These are phyloP conservation scores for Platynereis dumerilii DNA, from an alignment of 2,888 invertebrate genomes.

Conservation along the genomic window DNA sequence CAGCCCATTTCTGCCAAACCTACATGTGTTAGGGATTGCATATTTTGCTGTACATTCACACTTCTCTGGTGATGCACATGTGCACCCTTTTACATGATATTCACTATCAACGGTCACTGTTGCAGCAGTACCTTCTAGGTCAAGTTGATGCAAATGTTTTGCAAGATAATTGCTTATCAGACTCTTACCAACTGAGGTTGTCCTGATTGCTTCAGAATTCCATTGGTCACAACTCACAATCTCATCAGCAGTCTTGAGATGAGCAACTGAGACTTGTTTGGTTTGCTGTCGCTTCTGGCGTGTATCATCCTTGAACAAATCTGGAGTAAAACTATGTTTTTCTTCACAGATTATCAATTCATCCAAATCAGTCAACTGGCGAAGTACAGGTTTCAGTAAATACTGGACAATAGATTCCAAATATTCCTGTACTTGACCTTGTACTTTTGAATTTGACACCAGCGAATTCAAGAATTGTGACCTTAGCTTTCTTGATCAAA, in stretches of 20 bases:
- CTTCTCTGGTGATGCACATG: neutral
- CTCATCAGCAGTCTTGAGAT: conserved; percentile 14
- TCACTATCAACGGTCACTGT: neutral
- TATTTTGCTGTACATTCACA: neutral
- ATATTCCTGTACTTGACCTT: neutral
- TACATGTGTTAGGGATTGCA: neutral
- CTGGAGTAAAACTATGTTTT: conserved; percentile 37
- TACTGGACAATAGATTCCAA: conserved; percentile 27
- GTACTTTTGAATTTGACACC: conserved; percentile 8
- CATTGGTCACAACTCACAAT: conserved; percentile 1
- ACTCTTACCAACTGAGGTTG: conserved; percentile 3
- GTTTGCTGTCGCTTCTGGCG: neutral
- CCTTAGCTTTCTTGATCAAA: neutral
- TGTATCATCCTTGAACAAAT: conserved; percentile 28
- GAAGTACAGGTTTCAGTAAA: conserved; percentile 19
- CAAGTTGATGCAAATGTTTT: neutral
- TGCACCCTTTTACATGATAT: neutral
- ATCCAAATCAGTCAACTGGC: conserved; percentile 14
- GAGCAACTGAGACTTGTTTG: neutral
- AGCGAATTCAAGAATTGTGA: neutral
- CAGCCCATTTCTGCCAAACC: neutral
- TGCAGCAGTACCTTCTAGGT: neutral
- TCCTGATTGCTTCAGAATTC: too few relatives aligned
- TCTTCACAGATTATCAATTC: conserved; percentile 35
- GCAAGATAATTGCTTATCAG: conserved; percentile 14